Evolutionary conservation across 2,113 vertebrate species (phyloP), one percentile per base, ranked within the genome.

Genomic region (Geococcyx californianus): DNA sequence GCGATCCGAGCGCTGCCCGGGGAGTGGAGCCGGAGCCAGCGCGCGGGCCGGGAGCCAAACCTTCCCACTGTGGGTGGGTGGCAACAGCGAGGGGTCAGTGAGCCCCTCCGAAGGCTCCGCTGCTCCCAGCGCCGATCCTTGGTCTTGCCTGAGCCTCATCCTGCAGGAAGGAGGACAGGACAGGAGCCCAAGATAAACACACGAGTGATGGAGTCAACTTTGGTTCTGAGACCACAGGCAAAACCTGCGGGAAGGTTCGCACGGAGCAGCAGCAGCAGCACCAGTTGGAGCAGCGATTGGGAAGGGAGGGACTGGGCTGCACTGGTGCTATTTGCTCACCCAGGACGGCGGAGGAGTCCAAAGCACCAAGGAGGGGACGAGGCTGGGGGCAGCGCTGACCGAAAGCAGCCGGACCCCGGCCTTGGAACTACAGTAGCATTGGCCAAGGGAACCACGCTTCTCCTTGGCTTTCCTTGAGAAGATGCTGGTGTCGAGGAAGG

Each of bases 371-470:
- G 64, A 69, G 23, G 9, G 17, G 25, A 26, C 2, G 1, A 26
- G 69, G 34, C 70, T 17, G 47, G 16, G 8, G 13, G 75, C 21
- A 18, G 63, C 74, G 11, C 38, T 6, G 56, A 11, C 21, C 33
- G 8, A 0, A 8, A 7, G 47, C 80, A 31, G 45, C 64, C 19
- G 7, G 42, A 16, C 19, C 54, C 31, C 17, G 2, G 42, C 55
- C 63, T 44, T 31, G 10, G 52, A 45, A 34, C 45, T 12, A 2
- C 28, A 19, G 58, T 42, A 18, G 45, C 56, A 45, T 75, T 45
- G 14, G 33, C 78, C 2, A 3, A 20, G 14, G 29, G 25, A 40
- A 84, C 0, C n/a, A 8, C 2, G 0, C 9, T 66, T 33, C 2
- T 36, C 66, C 62, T 47, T 1, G 5, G 52, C 33, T 26, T n/a